Percentiles rank a stretch among this genome's conserved stretches.
These are phyloP conservation scores for Cantharis rufa DNA, from an alignment of 2,888 invertebrate species.

Conservation along the genomic window DNA sequence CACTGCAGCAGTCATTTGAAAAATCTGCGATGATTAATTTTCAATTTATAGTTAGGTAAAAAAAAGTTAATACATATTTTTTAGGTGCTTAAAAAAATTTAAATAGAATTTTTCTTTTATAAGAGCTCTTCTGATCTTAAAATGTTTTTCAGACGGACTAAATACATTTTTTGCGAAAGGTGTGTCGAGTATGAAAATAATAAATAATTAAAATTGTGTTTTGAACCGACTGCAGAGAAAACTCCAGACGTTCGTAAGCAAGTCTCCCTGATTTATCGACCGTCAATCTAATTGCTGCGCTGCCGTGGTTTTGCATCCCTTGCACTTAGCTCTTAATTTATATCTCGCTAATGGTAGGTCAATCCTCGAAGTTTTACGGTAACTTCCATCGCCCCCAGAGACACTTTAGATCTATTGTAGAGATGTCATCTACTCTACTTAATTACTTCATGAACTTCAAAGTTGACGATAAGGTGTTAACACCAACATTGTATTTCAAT, in stretches of 20 bases:
- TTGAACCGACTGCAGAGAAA: constrained; percentile 9
- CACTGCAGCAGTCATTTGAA: not conserved
- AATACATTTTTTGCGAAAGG: not conserved
- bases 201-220: constrained; percentile 9
- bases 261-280: constrained; percentile 34
- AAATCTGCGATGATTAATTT: not conserved
- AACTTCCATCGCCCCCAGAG: not conserved
- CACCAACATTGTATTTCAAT: not conserved
- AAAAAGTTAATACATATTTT: not conserved
- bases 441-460: not conserved
- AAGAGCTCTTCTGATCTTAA: too few relatives aligned
- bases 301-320: constrained; percentile 34
- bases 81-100: not conserved
- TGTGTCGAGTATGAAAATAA: not conserved
- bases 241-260: constrained; percentile 20
- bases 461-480: not conserved
- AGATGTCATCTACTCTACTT: not conserved
- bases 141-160: not conserved
- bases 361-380: constrained; percentile 18
- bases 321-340: constrained; percentile 36
- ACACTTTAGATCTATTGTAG: not conserved
- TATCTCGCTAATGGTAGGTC: constrained; percentile 32
- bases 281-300: constrained; percentile 35
- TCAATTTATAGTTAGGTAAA: not conserved
- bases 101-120: not conserved